These are phyloP conservation scores for Pedetes capensis DNA, from an alignment of 2,113 vertebrate species.

Conservation along the genomic window DNA sequence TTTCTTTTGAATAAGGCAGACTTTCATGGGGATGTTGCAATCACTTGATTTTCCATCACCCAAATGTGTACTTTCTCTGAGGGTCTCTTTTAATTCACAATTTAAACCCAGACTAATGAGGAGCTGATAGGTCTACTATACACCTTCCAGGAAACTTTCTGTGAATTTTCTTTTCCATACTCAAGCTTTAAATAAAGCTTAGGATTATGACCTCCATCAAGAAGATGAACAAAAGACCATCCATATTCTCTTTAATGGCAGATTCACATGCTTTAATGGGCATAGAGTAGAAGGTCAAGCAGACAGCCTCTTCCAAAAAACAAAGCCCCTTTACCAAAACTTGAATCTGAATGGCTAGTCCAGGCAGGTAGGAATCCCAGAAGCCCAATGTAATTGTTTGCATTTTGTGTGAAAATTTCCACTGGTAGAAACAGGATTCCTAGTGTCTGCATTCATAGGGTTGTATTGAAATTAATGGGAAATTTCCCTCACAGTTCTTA, in stretches of 20 bases:
- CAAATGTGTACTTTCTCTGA: not conserved
- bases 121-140: not conserved
- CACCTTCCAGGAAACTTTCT: not conserved
- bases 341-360: not conserved
- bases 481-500: too few relatives aligned
- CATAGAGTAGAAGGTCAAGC: not conserved
- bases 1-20: not conserved
- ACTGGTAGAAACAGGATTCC: not conserved
- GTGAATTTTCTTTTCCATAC: not conserved
- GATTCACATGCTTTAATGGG: not conserved
- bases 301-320: not conserved
- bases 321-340: not conserved
- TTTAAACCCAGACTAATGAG: not conserved
- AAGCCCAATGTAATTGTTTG: not conserved
- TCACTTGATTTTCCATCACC: not conserved
- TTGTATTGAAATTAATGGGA: not conserved
- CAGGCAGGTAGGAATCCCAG: not conserved
- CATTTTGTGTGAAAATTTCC: not conserved
- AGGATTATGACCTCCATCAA: not conserved
- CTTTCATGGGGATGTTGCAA: not conserved
- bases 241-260: not conserved
- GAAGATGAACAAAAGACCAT: not conserved
- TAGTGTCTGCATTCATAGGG: not conserved
- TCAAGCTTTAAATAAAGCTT: not conserved
- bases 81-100: not conserved